Base-by-base conservation (phyloP, 2,113 vertebrate species). In the Ranitomeya imitator region DNA sequence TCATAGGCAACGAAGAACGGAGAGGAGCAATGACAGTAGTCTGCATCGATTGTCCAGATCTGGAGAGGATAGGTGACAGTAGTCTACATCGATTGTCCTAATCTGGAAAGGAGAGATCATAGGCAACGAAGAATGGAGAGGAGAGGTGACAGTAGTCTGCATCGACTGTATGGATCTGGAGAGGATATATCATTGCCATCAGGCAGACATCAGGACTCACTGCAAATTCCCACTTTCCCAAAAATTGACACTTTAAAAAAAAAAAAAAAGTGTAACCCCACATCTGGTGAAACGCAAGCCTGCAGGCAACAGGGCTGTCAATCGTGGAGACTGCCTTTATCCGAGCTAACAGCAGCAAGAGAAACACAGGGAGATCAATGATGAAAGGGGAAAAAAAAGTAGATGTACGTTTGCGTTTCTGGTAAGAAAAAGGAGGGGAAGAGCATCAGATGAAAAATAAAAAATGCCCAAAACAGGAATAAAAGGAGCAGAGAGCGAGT, bases 311-410 rank as follows among this genome's bases (percentile, higher is more conserved):
- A 67, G 69, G 8, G 57, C 73, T 78, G 87, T 88, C 87, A 88
- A 78, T 83, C 21, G 7, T 4, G 15, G 57, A 84, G 87, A 83
- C 86, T 23, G 79, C 31, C 67, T 82, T 74, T 73, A 82, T 83
- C 61, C 26, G 86, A 82, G 63, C 65, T 83, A 65, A 60, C 63
- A 54, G 12, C 21, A 45, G 31, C 80, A 67, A 76, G 23, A 77
- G 84, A 84, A 31, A 88, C 87, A 88, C 59, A 5, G 11, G 1
- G 51, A 74, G 79, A 88, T 88, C 87, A 55, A 67, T 88, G 87
- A 54, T 61, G 76, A 74, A 79, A 13, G 23, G 51, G 21, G 45
- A 45, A 71, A 59, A 57, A 63, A 18, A 23, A 82, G 18, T 55
- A 84, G 80, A 54, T 61, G 55, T 73, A 73, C 26, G 26, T 11